phyloP scores from a whole-genome alignment of 2,113 vertebrate species.

The Phasianus colchicus region DNA sequence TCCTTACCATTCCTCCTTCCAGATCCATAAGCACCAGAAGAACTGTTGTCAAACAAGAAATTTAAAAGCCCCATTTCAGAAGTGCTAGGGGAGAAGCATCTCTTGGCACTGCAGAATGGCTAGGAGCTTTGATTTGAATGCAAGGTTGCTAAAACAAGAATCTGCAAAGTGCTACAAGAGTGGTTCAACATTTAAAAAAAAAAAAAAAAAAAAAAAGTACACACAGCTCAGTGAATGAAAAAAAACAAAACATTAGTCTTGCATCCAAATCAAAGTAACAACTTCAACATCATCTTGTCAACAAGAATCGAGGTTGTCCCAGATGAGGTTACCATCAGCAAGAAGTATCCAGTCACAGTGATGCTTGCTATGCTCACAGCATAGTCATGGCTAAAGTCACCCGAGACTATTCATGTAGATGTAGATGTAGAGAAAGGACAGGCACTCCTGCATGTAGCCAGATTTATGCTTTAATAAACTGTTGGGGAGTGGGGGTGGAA shows the following conservation, averaged over 20 bases:
- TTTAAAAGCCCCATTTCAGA: background rate
- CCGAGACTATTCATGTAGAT: background rate
- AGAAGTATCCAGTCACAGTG: background rate
- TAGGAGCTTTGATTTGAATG: conserved; percentile 38
- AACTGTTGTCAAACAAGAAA: conserved; percentile 26
- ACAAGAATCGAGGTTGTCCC: background rate
- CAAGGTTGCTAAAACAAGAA: conserved; percentile 29
- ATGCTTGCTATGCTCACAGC: background rate
- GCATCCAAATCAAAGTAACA: conserved; percentile 12
- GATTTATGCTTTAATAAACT: background rate
- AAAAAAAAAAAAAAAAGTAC: background rate
- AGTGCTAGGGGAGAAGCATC: background rate
- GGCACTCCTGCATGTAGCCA: background rate
- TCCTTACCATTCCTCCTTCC: background rate
- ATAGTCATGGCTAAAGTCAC: background rate
- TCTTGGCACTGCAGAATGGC: conserved; percentile 22
- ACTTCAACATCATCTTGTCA: background rate
- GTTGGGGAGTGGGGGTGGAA: background rate
- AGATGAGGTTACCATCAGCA: background rate
- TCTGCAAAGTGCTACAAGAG: conserved; percentile 3
- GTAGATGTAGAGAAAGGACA: background rate
- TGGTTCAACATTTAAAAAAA: background rate
- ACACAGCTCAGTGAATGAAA: background rate
- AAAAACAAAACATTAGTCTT: background rate
- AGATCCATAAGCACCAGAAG: conserved; percentile 5